Evolutionary conservation across 2,797 vertebrate genomes (phyloP).

Genomic region (Eulemur rubriventer): DNA sequence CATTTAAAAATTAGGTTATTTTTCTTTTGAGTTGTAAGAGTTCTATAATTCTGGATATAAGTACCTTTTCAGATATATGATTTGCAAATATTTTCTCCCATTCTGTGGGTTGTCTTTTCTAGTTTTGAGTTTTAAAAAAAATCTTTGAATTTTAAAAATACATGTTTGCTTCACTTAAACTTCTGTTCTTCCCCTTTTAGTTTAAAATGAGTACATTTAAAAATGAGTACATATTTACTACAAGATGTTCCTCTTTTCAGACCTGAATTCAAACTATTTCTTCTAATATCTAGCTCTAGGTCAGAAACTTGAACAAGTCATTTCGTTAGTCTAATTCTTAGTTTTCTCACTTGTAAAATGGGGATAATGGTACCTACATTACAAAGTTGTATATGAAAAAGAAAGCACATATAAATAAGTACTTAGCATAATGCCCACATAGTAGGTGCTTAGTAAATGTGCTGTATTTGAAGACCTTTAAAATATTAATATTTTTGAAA

Average conservation of each 20-base stretch:
- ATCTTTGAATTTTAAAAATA: not conserved
- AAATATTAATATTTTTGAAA: not conserved
- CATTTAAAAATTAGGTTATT: not conserved
- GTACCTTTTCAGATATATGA: not conserved
- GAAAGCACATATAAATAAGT: not conserved
- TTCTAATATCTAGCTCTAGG: not conserved
- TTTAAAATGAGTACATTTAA: not conserved
- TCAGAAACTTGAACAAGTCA: not conserved
- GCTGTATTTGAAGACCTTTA: not conserved
- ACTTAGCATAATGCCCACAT: not conserved
- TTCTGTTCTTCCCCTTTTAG: not conserved
- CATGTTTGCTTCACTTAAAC: not conserved
- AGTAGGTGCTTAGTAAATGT: not conserved
- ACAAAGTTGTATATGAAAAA: not conserved
- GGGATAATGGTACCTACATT: not conserved
- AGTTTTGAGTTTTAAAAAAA: not conserved
- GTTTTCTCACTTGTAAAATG: not conserved
- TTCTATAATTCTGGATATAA: not conserved
- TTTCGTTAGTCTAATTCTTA: not conserved
- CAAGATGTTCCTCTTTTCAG: constrained; percentile 20
- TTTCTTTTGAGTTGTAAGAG: not conserved
- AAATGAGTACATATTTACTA: not conserved
- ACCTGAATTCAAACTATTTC: not conserved
- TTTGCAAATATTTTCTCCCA: not conserved
- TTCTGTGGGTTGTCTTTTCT: not conserved